A percentile compares a stretch with the other conserved stretches of the same genome.
Evolutionary conservation across 2,113 vertebrate genomes (phyloP).

Genomic region (Aegithalos caudatus): DNA sequence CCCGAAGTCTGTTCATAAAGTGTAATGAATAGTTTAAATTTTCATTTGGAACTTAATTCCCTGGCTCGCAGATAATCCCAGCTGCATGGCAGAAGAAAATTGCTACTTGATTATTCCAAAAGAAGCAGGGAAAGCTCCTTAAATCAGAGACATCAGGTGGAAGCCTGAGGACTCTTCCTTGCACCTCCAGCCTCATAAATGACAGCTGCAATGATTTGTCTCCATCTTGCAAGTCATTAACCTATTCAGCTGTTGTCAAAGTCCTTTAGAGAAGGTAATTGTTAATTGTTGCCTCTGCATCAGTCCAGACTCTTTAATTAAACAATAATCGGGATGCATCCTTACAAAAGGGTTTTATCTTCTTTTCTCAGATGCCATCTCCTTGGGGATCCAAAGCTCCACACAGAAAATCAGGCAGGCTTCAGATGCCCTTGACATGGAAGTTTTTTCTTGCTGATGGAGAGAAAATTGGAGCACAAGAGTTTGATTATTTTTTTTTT

Average conservation of each 20-base stretch:
- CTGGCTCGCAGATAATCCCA: not conserved
- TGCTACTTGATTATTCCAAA: not conserved
- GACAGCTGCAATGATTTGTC: not conserved
- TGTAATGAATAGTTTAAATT: not conserved
- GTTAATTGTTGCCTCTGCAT: not conserved
- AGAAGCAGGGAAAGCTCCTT: not conserved
- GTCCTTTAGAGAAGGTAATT: not conserved
- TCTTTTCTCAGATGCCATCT: not conserved
- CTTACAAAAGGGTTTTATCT: constrained; percentile 2
- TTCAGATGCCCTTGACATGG: constrained; percentile 18
- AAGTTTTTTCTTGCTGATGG: not conserved
- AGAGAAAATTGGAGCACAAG: constrained; percentile 19
- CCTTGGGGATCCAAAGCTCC: not conserved
- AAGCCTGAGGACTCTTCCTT: not conserved
- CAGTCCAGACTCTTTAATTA: not conserved
- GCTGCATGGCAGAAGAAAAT: not conserved
- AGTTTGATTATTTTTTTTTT: not conserved
- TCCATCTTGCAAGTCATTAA: not conserved
- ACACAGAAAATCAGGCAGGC: not conserved
- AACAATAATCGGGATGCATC: not conserved
- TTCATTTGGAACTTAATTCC: not conserved
- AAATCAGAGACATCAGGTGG: not conserved
- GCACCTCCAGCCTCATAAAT: not conserved
- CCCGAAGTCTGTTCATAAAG: not conserved
- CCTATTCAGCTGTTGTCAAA: not conserved